phyloP scores from a whole-genome alignment of 2,113 vertebrate species.

The Peromyscus maniculatus region DNA sequence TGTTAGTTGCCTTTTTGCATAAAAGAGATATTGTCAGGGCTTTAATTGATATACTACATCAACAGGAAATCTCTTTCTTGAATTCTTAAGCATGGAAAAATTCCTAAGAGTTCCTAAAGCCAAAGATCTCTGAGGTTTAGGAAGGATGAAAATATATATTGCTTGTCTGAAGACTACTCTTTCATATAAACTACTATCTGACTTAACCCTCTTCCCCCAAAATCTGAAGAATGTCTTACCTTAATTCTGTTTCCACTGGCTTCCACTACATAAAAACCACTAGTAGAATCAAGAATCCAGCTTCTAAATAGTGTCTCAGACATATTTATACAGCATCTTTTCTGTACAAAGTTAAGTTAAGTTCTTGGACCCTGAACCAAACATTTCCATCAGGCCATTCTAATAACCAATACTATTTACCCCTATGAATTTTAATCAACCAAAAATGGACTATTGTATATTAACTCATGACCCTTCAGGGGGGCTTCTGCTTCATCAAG shows the following conservation, averaged over 20 bases:
- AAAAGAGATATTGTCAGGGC: constrained; percentile 59
- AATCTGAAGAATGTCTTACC: neutral
- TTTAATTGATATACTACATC: neutral
- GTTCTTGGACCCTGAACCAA: constrained; percentile 39
- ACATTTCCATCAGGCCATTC: constrained; percentile 42
- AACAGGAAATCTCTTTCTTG: constrained; percentile 17
- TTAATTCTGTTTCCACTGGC: constrained; percentile 35
- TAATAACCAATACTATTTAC: neutral
- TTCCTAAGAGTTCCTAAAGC: constrained; percentile 52
- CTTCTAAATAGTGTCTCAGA: neutral
- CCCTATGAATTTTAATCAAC: neutral
- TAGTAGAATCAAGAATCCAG: constrained; percentile 57
- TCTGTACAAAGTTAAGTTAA: constrained; percentile 30
- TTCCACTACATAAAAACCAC: neutral
- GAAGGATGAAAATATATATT: constrained; percentile 43
- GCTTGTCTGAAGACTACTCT: constrained; percentile 24
- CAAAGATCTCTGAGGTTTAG: constrained; percentile 26
- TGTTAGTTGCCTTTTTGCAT: constrained; percentile 51
- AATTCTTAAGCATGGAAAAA: constrained; percentile 12
- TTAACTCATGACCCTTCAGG: neutral
- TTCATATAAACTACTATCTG: neutral
- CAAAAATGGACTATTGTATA: neutral
- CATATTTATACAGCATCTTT: neutral
- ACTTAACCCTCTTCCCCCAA: constrained; percentile 20
- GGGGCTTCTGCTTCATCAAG: neutral